phyloP scores from a whole-genome alignment of 1,140 invertebrate species.

The Yoshiicerus persimilis region DNA sequence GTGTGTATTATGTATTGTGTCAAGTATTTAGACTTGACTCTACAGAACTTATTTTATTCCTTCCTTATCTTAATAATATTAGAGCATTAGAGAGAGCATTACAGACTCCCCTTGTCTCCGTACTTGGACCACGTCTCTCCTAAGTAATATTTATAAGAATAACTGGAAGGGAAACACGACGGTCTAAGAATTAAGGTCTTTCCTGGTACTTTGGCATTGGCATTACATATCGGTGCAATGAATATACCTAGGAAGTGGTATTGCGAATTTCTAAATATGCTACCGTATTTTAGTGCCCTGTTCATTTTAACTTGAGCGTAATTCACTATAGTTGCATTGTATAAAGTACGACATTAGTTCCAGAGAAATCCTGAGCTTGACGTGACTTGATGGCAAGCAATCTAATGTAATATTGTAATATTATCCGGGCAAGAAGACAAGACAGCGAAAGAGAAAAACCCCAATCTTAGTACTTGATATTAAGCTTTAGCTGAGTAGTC shows the following conservation, averaged over 20 bases:
- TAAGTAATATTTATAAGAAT: not conserved
- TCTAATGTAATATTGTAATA: not conserved
- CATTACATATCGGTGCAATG: too few relatives aligned
- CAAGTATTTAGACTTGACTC: not conserved
- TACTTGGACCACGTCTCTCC: not conserved
- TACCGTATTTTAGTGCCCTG: not conserved
- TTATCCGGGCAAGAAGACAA: not conserved
- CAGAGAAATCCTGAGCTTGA: not conserved
- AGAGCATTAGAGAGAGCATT: too few relatives aligned
- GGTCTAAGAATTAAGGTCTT: not conserved
- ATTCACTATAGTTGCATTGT: not conserved
- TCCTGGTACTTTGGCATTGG: not conserved
- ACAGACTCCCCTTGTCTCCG: not conserved
- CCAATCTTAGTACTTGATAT: not conserved
- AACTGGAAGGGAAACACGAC: not conserved
- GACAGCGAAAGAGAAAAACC: not conserved
- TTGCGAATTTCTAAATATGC: too few relatives aligned
- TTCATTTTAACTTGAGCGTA: not conserved
- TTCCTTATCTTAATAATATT: not conserved
- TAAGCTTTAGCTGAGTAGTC: not conserved
- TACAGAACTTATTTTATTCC: not conserved
- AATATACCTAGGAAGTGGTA: too few relatives aligned
- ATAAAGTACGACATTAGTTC: not conserved
- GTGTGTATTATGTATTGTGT: not conserved
- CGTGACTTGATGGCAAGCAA: not conserved